phyloP scores from a whole-genome alignment of 2,888 invertebrate genomes.

The Agrochola lota region DNA sequence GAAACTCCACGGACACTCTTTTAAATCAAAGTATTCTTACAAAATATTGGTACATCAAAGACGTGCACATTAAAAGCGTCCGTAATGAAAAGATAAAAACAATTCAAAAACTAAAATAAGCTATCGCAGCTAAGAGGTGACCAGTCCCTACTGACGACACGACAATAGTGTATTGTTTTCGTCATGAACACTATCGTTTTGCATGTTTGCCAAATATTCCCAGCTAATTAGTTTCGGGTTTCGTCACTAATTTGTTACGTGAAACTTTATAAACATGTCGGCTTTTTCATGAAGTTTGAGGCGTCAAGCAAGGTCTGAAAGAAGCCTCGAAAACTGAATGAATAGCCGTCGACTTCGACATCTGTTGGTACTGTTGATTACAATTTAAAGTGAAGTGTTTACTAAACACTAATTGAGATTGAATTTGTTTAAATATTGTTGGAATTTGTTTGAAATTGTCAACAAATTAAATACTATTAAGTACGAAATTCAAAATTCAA shows the following conservation, averaged over 20 bases:
- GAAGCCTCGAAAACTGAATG: not conserved
- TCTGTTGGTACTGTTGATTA: conserved; percentile 26
- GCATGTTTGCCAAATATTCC: conserved; percentile 48
- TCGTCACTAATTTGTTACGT: conserved; percentile 29
- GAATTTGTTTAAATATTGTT: conserved; percentile 7
- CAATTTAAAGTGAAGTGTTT: conserved; percentile 33
- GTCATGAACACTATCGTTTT: conserved; percentile 15
- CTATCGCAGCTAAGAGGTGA: no score
- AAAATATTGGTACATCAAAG: no score
- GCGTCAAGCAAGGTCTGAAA: not conserved
- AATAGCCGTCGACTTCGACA: not conserved
- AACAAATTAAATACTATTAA: conserved; percentile 9
- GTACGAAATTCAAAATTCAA: no score
- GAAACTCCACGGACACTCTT: no score
- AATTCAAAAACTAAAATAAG: no score
- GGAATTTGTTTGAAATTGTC: conserved; percentile 12
- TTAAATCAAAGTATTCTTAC: no score
- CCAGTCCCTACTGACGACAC: no score
- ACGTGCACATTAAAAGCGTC: no score
- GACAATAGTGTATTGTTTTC: conserved; percentile 20
- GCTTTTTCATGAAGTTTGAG: conserved; percentile 24
- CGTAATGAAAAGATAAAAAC: no score
- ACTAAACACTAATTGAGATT: conserved; percentile 29
- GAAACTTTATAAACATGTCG: conserved; percentile 30
- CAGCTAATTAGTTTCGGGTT: conserved; percentile 55